Evolutionary conservation across 2,797 vertebrate species (phyloP), one percentile per base, ranked within the genome.

Genomic region (Hydrocynus forskahlii): DNA sequence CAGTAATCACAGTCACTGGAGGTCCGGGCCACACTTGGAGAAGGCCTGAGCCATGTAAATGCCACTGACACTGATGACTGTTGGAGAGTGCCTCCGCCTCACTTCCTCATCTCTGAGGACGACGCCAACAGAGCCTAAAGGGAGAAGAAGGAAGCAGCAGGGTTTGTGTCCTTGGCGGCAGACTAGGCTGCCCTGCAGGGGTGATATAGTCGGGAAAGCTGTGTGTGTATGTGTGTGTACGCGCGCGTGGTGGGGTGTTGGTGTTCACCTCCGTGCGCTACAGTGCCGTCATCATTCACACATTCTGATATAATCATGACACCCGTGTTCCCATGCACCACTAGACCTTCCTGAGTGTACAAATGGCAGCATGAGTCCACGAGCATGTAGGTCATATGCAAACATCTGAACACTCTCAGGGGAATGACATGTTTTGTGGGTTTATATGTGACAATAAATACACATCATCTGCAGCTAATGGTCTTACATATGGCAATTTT

Each of bases 1-100:
- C 71, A 13, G 16, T 82, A 82, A 81, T 80, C 70, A 64, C 83
- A 75, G 52, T 80, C 87, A 83, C 81, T 79, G 14, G 85, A 83
- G 66, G 78, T 88, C 86, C 83, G 23, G 0, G 84, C 80, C 88
- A 81, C 35, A 54, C 29, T 43, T 64, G 75, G 40, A 23, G 64
- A 73, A 25, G 14, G 16, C 25, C 6, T 3, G 63, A 29, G 73
- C 59, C 14, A 13, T 21, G 45, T 66, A 74, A 80, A 43, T 48
- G 59, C 48, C 63, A 84, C 55, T 75, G 83, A 81, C 75, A 45
- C 23, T 75, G 79, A 81, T 84, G 70, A 78, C 74, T 55, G 78
- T 74, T 6, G 7, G 55, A 7, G 80, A 77, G 72, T 76, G 75
- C 48, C 74, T 67, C 17, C 21, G 14, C 62, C 45, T 67, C 48